Evolutionary conservation across 2,113 vertebrate genomes (phyloP).

Genomic region (Scomber colias): DNA sequence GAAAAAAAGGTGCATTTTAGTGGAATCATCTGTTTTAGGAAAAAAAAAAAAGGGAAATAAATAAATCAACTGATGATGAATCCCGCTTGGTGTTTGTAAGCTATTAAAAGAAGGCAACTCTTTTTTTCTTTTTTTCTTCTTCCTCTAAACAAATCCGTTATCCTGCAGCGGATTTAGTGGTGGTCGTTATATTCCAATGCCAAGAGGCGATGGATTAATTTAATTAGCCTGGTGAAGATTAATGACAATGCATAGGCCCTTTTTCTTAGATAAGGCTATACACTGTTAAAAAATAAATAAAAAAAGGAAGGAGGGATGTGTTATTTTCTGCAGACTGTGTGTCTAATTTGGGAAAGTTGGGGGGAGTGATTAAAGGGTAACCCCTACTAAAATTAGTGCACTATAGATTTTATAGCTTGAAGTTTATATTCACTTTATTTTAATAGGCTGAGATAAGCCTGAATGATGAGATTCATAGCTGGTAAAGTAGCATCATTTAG

Average conservation of each 20-base stretch:
- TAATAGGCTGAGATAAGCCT: background rate
- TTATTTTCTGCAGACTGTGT: slow-evolving; percentile 36
- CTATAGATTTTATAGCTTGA: slow-evolving; percentile 3
- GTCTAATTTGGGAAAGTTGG: slow-evolving; percentile 51
- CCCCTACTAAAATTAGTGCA: background rate
- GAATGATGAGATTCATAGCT: background rate
- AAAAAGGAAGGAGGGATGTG: slow-evolving; percentile 5
- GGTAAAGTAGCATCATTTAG: too few species aligned
- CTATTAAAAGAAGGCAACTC: slow-evolving; percentile 56
- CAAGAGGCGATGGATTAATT: slow-evolving; percentile 81
- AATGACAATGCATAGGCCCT: slow-evolving; percentile 76
- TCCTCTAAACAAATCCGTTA: slow-evolving; percentile 61
- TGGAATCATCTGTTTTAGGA: background rate
- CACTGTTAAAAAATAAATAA: slow-evolving; percentile 20
- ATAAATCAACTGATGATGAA: slow-evolving; percentile 52
- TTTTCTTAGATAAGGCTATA: slow-evolving; percentile 65
- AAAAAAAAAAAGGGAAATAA: background rate
- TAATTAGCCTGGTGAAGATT: slow-evolving; percentile 82
- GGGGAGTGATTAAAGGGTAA: slow-evolving; percentile 42
- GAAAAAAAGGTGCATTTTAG: slow-evolving; percentile 63
- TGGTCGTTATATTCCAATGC: slow-evolving; percentile 69
- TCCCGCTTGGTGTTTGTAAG: slow-evolving; percentile 27
- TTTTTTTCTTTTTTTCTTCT: slow-evolving; percentile 2
- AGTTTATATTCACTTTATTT: slow-evolving; percentile 13
- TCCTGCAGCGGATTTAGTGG: slow-evolving; percentile 73